Evolutionary conservation across 1,140 invertebrate genomes (phyloP), one percentile per base, ranked within the genome.

Genomic region (Mercenaria mercenaria): DNA sequence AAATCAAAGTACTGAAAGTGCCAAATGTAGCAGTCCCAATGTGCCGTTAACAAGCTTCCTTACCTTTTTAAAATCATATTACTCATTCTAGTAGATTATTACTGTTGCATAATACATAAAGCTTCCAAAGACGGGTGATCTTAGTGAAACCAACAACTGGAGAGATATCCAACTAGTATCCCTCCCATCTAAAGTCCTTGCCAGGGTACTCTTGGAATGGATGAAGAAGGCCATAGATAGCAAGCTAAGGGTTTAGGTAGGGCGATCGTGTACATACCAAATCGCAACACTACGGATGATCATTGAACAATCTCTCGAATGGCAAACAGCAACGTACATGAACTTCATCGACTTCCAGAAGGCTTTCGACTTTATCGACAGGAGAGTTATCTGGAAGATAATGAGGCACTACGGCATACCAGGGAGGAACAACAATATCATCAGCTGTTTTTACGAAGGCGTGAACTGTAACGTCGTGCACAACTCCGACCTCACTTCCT

Each of bases 331-430:
- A 34, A 43, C 74, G 0, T 83, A 72, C 0, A 20, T 76, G 18
- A 47, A 26, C 34, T 91, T 91, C 67, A 47, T 91, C 11, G 84
- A 91, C 84, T 91, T 88, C 41, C 0, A 39, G 80, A 82, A 82
- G n/a, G 52, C 80, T 6, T 82, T 82, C 80, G 26, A 82, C 34
- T 85, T 61, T 8, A n/a, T 61, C 10, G 26, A 61, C 20, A 8
- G 59, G n/a, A 61, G 10, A 61, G 26, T 29, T 61, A n/a, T 56
- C 26, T 56, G n/a, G n/a, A 80, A 29, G 32, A 80, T 56, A 26
- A 15, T 56, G 26, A 4, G 26, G 34, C 47, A 80, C 47, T 56
- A 15, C 32, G 43, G 50, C 77, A 80, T 80, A n/a, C 77, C 8
- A 56, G n/a, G 56, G 1, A 80, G 56, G 41, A 20, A 56, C 13